These are phyloP conservation scores for Pardosa pseudoannulata DNA, from an alignment of 2,888 invertebrate genomes.

Conservation along the genomic window DNA sequence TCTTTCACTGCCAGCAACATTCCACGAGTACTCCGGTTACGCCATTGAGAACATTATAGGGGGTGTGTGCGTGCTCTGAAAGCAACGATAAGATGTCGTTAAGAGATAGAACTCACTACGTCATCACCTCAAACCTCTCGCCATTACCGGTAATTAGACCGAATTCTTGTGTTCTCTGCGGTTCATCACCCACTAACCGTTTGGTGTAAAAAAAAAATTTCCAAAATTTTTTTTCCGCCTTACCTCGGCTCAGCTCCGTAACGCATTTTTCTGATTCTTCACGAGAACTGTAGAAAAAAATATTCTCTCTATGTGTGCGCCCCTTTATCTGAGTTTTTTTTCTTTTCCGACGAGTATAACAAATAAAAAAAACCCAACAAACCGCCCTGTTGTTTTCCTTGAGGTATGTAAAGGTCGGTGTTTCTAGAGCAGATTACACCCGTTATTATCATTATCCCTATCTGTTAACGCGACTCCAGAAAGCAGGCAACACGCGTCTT, in stretches of 20 bases:
- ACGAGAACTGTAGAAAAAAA: background rate
- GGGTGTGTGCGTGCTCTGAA: background rate
- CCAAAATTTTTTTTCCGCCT: too few species aligned
- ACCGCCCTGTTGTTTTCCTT: conserved; percentile 19
- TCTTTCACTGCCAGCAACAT: too few species aligned
- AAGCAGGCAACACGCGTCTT: conserved; percentile 33
- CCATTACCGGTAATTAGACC: conserved; percentile 3
- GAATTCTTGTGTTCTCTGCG: background rate
- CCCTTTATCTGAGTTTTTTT: background rate
- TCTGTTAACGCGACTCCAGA: conserved; percentile 32
- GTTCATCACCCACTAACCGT: conserved; percentile 1
- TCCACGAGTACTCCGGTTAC: too few species aligned
- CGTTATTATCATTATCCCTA: conserved; percentile 32
- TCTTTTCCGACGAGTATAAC: background rate
- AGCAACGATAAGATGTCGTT: background rate
- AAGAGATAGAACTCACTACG: background rate
- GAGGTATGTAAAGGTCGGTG: conserved; percentile 34
- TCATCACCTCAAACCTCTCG: background rate
- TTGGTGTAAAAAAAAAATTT: background rate
- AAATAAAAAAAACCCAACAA: conserved; percentile 21
- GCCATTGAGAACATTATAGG: too few species aligned
- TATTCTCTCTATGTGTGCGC: too few species aligned
- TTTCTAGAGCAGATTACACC: conserved; percentile 27
- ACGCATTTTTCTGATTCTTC: background rate
- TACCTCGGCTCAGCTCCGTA: too few species aligned